Percentiles rank a stretch among this genome's conserved stretches.
Conservation (phyloP, 2,888 invertebrate genomes). For the Idaea dimidiata region DNA sequence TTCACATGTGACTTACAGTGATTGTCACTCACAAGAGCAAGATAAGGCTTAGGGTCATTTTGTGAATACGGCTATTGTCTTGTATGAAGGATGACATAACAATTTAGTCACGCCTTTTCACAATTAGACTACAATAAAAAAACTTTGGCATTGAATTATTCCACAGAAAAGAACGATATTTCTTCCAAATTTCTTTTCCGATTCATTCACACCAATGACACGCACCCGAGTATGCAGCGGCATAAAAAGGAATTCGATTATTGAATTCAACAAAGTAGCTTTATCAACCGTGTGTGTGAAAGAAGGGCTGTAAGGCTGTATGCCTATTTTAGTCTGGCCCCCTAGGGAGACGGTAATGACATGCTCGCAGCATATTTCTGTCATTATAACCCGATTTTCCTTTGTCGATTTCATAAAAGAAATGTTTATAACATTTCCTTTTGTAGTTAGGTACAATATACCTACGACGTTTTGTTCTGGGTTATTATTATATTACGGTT, state of each 20-base stretch:
- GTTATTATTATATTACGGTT: conserved; percentile 28
- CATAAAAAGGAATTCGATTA: not conserved
- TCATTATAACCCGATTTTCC: conserved; percentile 39
- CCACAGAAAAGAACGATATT: not conserved
- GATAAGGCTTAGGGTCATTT: too few species aligned
- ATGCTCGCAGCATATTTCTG: conserved; percentile 29
- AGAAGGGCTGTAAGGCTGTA: conserved; percentile 4
- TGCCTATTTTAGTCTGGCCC: not conserved
- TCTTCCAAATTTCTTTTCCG: conserved; percentile 29
- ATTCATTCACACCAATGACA: not conserved
- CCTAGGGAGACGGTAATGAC: not conserved
- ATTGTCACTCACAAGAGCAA: too few species aligned
- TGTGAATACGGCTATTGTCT: too few species aligned
- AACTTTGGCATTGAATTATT: too few species aligned
- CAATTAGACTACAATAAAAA: too few species aligned
- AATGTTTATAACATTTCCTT: conserved; percentile 28
- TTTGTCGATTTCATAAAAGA: conserved; percentile 39
- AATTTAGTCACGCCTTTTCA: too few species aligned
- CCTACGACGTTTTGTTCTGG: conserved; percentile 33
- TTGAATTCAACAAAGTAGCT: not conserved
- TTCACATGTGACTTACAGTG: too few species aligned
- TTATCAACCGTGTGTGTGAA: not conserved
- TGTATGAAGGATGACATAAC: too few species aligned
- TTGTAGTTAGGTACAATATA: conserved; percentile 24
- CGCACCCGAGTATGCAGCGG: not conserved